phyloP scores from a whole-genome alignment of 1,140 invertebrate species.

The Heliconius melpomene region DNA sequence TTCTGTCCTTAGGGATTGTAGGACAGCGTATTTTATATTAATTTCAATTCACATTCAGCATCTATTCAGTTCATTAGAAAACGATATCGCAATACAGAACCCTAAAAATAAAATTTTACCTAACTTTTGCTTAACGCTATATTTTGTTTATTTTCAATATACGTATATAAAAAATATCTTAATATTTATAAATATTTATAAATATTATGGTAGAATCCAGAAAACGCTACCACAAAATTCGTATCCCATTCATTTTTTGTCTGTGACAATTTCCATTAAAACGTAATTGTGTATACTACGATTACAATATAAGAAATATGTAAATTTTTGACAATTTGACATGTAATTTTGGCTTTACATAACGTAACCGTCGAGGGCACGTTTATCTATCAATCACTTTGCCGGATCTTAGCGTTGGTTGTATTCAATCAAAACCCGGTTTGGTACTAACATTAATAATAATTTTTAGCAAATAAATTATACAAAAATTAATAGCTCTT shows the following conservation, averaged over 20 bases:
- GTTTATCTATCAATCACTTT: conserved; percentile 13
- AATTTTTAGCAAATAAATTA: conserved; percentile 1
- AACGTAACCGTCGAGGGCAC: neutral
- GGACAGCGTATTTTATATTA: no score
- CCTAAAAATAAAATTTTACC: no score
- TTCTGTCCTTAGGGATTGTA: no score
- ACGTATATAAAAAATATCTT: no score
- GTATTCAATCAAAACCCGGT: neutral
- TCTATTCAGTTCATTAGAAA: no score
- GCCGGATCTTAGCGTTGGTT: conserved; percentile 8
- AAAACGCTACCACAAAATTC: neutral
- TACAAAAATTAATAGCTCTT: neutral
- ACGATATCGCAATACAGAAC: no score
- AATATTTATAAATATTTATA: no score
- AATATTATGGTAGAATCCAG: no score
- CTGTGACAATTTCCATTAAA: neutral
- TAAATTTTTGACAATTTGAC: conserved; percentile 5
- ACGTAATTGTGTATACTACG: neutral
- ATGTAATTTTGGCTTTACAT: conserved; percentile 5
- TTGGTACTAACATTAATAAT: conserved; percentile 5
- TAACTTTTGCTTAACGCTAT: no score
- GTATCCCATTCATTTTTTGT: neutral
- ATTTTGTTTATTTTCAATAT: no score
- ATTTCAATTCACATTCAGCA: no score
- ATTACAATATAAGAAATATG: neutral